Evolutionary conservation across 2,113 vertebrate species (phyloP), one percentile per base, ranked within the genome.

Genomic region (Chelonoidis abingdonii): DNA sequence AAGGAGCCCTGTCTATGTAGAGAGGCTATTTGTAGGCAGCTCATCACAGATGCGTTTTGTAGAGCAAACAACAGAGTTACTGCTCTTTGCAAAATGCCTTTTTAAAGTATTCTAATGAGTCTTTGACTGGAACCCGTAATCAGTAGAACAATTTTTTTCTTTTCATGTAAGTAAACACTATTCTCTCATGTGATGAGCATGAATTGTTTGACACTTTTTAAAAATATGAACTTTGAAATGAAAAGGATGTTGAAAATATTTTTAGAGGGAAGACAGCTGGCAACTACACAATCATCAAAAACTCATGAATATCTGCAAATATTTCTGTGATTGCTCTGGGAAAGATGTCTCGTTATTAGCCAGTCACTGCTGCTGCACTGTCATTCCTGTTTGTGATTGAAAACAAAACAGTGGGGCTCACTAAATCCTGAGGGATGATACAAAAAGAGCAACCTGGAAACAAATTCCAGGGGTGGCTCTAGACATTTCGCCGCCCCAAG

Each of bases 11-110:
- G 2, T 95, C 90, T 96, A 85, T 83, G 96, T 95, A 92, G 83
- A 97, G 89, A 93, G 38, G 56, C 89, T 94, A 31, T 79, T 72
- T 81, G 56, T 19, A 96, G 81, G 47, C 88, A 96, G n/a, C 29
- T 94, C 69, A 89, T 94, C 92, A 93, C 87, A 86, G 84, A 86
- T 96, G 50, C 94, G 35, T 83, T 95, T 90, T 90, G 84, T 35
- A 62, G 82, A 62, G 21, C 93, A 96, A 93, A 94, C 44, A 94
- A 95, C 35, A 86, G 81, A 80, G 90, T 52, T 93, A 91, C 25
- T 5, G 10, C 5, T 90, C 72, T 82, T 90, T 9, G 1, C 49
- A 87, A 86, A 72, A 93, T 21, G 2, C 17, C 41, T 17, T 21
- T 86, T 65, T 83, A 19, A 91, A 92, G 89, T 49, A 56, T 4